A percentile compares a stretch with the other conserved stretches of the same genome.
These are phyloP conservation scores for Gallirallus australis DNA, from an alignment of 2,797 vertebrate genomes.

Conservation along the genomic window DNA sequence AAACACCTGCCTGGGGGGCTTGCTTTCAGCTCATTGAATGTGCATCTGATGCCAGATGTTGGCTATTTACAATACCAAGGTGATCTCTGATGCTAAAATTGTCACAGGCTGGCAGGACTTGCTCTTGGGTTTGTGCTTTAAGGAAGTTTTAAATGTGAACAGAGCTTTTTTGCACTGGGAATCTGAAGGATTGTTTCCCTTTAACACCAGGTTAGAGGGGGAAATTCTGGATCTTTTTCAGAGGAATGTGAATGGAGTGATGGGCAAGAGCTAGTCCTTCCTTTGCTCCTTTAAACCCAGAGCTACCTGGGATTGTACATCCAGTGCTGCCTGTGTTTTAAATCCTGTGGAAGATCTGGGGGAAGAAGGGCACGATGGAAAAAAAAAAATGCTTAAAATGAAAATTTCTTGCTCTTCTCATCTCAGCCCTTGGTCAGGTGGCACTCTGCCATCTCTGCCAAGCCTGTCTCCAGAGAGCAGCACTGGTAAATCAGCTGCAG, in stretches of 20 bases:
- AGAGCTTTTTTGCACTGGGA: background rate
- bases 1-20: constrained; percentile 34
- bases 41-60: constrained; percentile 47
- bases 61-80: constrained; percentile 47
- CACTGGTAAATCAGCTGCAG: background rate
- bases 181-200: background rate
- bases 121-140: background rate
- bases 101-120: background rate
- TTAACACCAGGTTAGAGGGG: background rate
- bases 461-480: background rate
- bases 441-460: background rate
- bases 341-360: background rate
- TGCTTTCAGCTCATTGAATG: constrained; percentile 30
- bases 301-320: background rate
- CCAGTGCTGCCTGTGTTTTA: background rate
- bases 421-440: background rate
- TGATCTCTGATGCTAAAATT: constrained; percentile 45
- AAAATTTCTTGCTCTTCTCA: background rate
- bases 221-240: background rate
- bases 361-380: too few species aligned
- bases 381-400: background rate
- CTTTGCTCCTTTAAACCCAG: background rate
- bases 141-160: background rate
- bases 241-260: background rate
- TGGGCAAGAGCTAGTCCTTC: background rate